phyloP scores from a whole-genome alignment of 2,888 invertebrate species.

The Schizaphis graminum region DNA sequence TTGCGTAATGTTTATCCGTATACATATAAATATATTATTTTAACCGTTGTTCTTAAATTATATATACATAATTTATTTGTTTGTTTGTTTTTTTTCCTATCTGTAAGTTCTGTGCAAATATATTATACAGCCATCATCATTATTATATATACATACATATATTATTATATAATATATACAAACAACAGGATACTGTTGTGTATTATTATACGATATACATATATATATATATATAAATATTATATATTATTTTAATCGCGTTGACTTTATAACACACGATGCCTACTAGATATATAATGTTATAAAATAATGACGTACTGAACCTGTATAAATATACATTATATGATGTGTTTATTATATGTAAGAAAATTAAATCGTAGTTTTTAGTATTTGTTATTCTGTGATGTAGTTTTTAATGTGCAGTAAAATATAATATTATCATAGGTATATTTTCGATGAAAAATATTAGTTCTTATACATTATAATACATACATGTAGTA shows the following conservation, averaged over 20 bases:
- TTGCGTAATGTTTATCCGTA: no score
- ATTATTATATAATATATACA: neutral
- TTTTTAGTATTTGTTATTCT: conserved; percentile 49
- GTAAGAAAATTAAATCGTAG: conserved; percentile 8
- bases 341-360: neutral
- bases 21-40: neutral
- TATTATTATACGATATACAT: neutral
- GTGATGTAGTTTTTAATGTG: conserved; percentile 59
- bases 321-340: neutral
- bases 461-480: neutral
- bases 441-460: neutral
- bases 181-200: neutral
- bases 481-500: neutral
- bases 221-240: neutral
- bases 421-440: neutral
- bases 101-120: neutral
- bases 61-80: neutral
- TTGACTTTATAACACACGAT: neutral
- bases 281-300: neutral
- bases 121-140: conserved; percentile 9
- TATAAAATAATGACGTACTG: conserved; percentile 24
- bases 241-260: neutral
- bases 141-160: neutral
- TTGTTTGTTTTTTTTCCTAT: neutral
- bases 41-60: neutral